phyloP scores from a whole-genome alignment of 2,888 invertebrate species.

The Drosophila ustulata region DNA sequence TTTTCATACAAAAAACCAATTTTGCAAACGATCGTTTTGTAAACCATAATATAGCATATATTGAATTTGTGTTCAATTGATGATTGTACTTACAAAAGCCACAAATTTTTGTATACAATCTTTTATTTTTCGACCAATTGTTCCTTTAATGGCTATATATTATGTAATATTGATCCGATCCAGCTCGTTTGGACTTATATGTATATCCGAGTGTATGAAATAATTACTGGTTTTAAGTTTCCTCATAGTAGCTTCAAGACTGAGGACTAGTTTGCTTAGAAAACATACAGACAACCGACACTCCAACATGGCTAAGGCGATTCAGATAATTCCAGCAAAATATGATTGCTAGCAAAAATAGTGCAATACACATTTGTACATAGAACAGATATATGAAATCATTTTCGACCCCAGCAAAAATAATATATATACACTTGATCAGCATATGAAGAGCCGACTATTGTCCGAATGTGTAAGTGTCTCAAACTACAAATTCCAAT shows the following conservation, averaged over 20 bases:
- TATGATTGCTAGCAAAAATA: too few relatives aligned
- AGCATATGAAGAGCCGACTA: not conserved
- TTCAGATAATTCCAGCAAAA: not conserved
- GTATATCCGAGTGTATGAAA: not conserved
- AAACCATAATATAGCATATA: not conserved
- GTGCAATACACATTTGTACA: not conserved
- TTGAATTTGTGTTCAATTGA: constrained; percentile 1
- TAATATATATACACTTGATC: not conserved
- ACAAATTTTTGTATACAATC: not conserved
- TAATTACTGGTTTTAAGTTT: constrained; percentile 3
- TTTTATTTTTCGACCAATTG: constrained; percentile 2
- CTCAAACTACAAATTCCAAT: too few relatives aligned
- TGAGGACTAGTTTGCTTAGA: constrained; percentile 3
- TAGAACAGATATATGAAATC: not conserved
- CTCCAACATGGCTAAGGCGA: constrained; percentile 1
- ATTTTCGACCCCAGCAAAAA: not conserved
- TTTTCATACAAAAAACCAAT: not conserved
- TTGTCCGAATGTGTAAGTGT: not conserved
- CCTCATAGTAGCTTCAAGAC: constrained; percentile 3
- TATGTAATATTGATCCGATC: constrained; percentile 1
- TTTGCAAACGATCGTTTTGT: not conserved
- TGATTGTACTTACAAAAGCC: not conserved
- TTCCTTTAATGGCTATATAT: constrained; percentile 2
- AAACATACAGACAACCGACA: not conserved
- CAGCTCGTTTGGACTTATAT: not conserved